Conservation (phyloP, 2,888 invertebrate species). For the Melieria picta region DNA sequence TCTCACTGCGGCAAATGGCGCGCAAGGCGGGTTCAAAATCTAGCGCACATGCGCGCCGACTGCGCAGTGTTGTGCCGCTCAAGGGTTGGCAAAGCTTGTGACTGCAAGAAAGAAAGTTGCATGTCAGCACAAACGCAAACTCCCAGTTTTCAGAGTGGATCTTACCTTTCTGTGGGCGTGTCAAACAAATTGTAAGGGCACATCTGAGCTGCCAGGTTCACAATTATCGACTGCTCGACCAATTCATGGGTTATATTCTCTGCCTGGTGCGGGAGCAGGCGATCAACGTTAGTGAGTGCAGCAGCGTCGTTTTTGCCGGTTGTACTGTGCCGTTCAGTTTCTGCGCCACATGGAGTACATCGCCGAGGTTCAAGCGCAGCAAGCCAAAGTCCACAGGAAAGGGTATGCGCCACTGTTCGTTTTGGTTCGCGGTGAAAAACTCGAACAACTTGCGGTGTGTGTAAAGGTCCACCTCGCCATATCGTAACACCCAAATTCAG, state of each 20-base stretch:
- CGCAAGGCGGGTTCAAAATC: conserved; percentile 79
- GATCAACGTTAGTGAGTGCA: conserved; percentile 48
- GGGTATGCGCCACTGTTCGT: conserved; percentile 56
- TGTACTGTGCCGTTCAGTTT: conserved; percentile 35
- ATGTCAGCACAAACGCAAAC: background rate
- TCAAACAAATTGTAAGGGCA: conserved; percentile 61
- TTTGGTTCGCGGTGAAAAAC: conserved; percentile 60
- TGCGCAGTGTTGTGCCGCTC: conserved; percentile 67
- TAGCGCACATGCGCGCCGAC: conserved; percentile 69
- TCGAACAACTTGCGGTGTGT: conserved; percentile 60
- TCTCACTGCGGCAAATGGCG: conserved; percentile 76
- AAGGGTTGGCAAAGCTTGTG: conserved; percentile 67
- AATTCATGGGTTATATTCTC: conserved; percentile 59
- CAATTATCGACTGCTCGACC: conserved; percentile 56
- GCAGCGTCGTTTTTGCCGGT: conserved; percentile 2
- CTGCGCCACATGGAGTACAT: conserved; percentile 49
- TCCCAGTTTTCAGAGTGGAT: background rate
- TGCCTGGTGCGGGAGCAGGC: conserved; percentile 52
- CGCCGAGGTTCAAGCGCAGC: conserved; percentile 56
- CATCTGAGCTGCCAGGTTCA: conserved; percentile 53
- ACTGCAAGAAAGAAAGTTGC: conserved; percentile 66
- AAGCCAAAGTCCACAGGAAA: conserved; percentile 60
- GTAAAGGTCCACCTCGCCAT: conserved; percentile 44
- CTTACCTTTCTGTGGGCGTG: conserved; percentile 53
- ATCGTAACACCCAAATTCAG: too few relatives aligned